These are phyloP conservation scores for Ptilorrhoa leucosticta DNA, from an alignment of 2,113 vertebrate genomes.

Conservation along the genomic window DNA sequence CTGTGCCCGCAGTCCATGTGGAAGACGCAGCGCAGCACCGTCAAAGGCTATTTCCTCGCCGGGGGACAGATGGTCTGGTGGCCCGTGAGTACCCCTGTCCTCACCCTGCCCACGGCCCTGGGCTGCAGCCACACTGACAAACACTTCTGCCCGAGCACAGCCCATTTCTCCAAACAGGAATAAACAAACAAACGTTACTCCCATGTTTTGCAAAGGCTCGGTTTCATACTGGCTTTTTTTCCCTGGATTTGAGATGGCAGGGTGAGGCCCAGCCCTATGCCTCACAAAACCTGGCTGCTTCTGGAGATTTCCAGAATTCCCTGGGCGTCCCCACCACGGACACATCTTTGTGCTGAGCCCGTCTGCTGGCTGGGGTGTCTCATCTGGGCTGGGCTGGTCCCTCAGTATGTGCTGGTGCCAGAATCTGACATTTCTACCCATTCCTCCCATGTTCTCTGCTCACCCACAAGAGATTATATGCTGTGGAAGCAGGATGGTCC, in stretches of 20 bases:
- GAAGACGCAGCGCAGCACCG: conserved; percentile 90
- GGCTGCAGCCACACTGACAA: background rate
- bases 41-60: conserved; percentile 94
- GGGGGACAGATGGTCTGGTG: conserved; percentile 96
- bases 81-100: conserved; percentile 80
- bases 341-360: background rate
- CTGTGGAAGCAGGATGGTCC: background rate
- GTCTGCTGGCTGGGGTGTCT: background rate
- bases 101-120: too few species aligned
- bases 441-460: background rate
- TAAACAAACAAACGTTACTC: rapidly evolving
- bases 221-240: rapidly evolving
- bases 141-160: background rate
- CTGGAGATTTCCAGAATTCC: background rate
- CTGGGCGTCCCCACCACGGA: rapidly evolving
- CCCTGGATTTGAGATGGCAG: rapidly evolving
- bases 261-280: rapidly evolving
- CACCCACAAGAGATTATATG: background rate
- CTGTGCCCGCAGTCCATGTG: conserved; percentile 85
- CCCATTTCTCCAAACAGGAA: background rate
- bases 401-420: background rate
- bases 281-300: background rate
- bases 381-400: background rate
- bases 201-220: background rate
- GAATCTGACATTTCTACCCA: too few species aligned